Evolutionary conservation across 2,113 vertebrate genomes (phyloP).

Genomic region (Saguinus imperator): DNA sequence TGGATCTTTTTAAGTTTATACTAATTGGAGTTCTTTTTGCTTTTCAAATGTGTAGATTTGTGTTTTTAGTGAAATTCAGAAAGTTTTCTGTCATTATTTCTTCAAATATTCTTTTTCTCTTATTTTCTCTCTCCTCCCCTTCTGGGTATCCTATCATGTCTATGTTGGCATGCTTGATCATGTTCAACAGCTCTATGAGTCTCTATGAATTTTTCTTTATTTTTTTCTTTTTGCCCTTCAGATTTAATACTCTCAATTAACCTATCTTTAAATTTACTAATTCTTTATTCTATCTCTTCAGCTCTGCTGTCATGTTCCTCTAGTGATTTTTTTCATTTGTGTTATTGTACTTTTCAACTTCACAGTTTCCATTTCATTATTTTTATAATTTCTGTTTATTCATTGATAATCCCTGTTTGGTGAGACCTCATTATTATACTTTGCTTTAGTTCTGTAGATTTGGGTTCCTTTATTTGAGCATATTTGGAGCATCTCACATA

Average conservation of each 20-base stretch:
- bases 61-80: background rate
- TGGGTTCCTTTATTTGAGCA: conserved; percentile 5
- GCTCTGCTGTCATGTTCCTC: background rate
- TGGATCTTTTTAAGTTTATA: conserved; percentile 18
- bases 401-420: background rate
- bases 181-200: background rate
- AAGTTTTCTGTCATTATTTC: conserved; percentile 21
- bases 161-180: background rate
- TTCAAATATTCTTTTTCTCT: background rate
- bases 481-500: conserved; percentile 8
- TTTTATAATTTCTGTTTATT: background rate
- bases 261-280: background rate
- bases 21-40: conserved; percentile 6
- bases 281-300: conserved; percentile 22
- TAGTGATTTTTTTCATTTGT: background rate
- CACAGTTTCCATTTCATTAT: background rate
- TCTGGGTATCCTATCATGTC: background rate
- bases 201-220: background rate
- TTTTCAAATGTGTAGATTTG: background rate
- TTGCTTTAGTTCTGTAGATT: conserved; percentile 36
- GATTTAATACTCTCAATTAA: background rate
- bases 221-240: conserved; percentile 20
- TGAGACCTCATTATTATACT: conserved; percentile 22
- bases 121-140: background rate
- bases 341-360: background rate